Conservation (phyloP, 2,797 vertebrate genomes). For the Leuciscus waleckii region DNA sequence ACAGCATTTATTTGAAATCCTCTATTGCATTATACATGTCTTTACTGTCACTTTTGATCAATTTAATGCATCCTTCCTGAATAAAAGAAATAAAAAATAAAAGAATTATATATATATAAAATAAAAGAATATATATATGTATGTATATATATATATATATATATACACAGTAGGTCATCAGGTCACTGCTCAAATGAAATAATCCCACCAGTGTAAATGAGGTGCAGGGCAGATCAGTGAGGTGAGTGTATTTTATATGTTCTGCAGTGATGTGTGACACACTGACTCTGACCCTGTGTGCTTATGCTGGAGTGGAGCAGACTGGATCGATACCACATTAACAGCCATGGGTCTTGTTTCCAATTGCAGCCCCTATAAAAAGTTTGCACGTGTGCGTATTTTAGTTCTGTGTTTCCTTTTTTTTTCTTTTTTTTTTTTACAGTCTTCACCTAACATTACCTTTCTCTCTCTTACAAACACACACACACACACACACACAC, state of each 20-base stretch:
- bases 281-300: conserved; percentile 11
- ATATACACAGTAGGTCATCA: neutral
- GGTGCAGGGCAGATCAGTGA: conserved; percentile 11
- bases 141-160: too few species aligned
- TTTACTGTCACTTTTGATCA: neutral
- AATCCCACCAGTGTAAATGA: conserved; percentile 15
- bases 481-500: too few species aligned
- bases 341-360: conserved; percentile 29
- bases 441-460: neutral
- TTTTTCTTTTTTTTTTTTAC: too few species aligned
- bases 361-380: conserved; percentile 10
- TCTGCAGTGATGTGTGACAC: conserved; percentile 16
- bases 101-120: too few species aligned
- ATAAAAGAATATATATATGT: too few species aligned
- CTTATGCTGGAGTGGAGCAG: conserved; percentile 4
- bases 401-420: too few species aligned
- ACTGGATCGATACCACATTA: conserved; percentile 33
- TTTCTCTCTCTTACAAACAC: neutral
- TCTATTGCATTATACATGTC: neutral
- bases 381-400: too few species aligned
- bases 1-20: neutral
- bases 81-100: too few species aligned
- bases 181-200: conserved; percentile 15
- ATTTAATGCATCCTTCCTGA: too few species aligned
- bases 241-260: conserved; percentile 15